A percentile compares a stretch with the other conserved stretches of the same genome.
phyloP scores from a whole-genome alignment of 2,797 vertebrate species.

The Loriculus beryllinus region DNA sequence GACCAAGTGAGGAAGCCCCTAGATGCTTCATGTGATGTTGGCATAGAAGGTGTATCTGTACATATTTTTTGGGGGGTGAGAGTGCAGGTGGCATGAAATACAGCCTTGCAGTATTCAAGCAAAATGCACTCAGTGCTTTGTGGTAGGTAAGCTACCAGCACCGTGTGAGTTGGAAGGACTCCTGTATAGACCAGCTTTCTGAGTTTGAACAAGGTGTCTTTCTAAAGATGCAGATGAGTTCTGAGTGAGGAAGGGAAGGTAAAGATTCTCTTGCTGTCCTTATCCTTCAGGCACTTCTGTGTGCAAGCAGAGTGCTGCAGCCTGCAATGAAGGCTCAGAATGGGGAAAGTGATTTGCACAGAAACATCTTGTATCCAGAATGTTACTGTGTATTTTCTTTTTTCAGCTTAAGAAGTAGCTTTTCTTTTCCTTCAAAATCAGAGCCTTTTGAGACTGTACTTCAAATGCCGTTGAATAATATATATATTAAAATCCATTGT shows the following conservation, averaged over 20 bases:
- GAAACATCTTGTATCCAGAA: not conserved
- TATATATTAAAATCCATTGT: not conserved
- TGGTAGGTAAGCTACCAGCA: not conserved
- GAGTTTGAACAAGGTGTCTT: not conserved
- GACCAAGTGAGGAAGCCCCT: not conserved
- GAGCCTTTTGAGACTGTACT: not conserved
- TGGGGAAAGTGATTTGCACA: not conserved
- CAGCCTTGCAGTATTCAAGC: not conserved
- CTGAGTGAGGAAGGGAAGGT: not conserved
- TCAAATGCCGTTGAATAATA: slow-evolving; percentile 11
- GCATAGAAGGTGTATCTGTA: not conserved
- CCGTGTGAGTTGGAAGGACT: not conserved
- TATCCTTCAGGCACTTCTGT: not conserved
- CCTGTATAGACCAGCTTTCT: not conserved
- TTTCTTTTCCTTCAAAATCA: not conserved
- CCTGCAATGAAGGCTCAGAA: not conserved
- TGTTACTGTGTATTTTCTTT: not conserved
- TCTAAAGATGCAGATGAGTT: not conserved
- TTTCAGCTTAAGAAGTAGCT: not conserved
- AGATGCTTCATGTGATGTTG: not conserved
- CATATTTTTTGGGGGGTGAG: not conserved
- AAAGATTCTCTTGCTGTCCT: not conserved
- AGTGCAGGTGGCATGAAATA: not conserved
- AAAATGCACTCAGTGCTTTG: not conserved
- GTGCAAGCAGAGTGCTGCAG: not conserved